These are phyloP conservation scores for Cydia pomonella DNA, from an alignment of 1,140 invertebrate species.

Conservation along the genomic window DNA sequence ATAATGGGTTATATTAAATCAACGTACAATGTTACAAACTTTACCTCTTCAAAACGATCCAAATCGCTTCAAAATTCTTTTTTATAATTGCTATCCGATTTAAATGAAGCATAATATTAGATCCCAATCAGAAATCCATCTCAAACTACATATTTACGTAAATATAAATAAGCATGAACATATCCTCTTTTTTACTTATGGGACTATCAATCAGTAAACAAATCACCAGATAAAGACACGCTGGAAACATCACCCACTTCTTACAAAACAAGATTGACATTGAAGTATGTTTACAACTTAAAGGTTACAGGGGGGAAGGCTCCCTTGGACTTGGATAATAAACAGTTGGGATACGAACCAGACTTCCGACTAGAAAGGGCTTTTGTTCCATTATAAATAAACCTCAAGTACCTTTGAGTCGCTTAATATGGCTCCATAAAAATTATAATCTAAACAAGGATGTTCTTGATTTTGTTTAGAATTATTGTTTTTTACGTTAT, in stretches of 20 bases:
- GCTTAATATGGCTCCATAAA: slow-evolving; percentile 32
- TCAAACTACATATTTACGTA: neutral
- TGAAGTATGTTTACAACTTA: slow-evolving; percentile 37
- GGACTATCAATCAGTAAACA: neutral
- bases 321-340: slow-evolving; percentile 55
- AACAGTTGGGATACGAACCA: slow-evolving; percentile 69
- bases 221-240: neutral
- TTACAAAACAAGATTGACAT: slow-evolving; percentile 34
- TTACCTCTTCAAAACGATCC: neutral
- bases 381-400: slow-evolving; percentile 71
- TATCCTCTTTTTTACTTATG: neutral
- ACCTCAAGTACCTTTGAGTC: slow-evolving; percentile 59
- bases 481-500: slow-evolving; percentile 8
- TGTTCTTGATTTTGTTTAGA: slow-evolving; percentile 6
- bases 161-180: neutral
- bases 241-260: slow-evolving; percentile 13
- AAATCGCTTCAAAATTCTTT: neutral
- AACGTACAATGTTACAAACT: neutral
- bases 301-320: slow-evolving; percentile 39
- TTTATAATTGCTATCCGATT: neutral
- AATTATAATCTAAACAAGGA: slow-evolving; percentile 32
- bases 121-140: neutral
- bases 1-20: slow-evolving; percentile 12
- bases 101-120: neutral
- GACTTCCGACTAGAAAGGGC: slow-evolving; percentile 50